Percentiles rank a stretch among this genome's conserved stretches.
phyloP scores from a whole-genome alignment of 2,888 invertebrate species.

The Chloroclystis v-ata region DNA sequence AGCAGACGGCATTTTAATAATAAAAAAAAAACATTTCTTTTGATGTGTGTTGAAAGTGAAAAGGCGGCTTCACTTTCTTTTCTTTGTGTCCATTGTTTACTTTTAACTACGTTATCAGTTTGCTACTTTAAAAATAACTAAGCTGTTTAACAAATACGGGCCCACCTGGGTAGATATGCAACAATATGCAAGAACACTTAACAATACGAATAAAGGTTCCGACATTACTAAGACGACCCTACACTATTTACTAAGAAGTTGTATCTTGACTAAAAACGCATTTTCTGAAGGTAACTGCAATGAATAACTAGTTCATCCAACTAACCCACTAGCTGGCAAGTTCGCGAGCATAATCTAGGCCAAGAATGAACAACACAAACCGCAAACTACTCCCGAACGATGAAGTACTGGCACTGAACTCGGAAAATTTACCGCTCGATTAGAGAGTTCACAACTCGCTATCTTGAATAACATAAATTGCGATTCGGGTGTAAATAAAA shows the following conservation, averaged over 20 bases:
- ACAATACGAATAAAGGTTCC: neutral
- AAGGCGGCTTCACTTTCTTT: slow-evolving; percentile 50
- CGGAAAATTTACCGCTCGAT: slow-evolving; percentile 24
- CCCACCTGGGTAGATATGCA: neutral
- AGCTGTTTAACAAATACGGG: neutral
- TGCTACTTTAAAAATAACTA: slow-evolving; percentile 10
- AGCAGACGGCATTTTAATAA: slow-evolving; percentile 45
- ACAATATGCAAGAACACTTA: neutral
- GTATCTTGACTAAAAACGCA: neutral
- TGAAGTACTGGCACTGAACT: slow-evolving; percentile 18
- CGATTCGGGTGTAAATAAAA: slow-evolving; percentile 8
- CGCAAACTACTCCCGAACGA: slow-evolving; percentile 26
- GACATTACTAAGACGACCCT: neutral
- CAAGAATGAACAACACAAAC: slow-evolving; percentile 27
- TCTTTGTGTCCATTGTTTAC: slow-evolving; percentile 41
- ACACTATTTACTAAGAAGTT: neutral
- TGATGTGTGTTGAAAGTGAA: slow-evolving; percentile 45
- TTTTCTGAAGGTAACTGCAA: neutral
- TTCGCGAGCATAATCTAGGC: slow-evolving; percentile 22
- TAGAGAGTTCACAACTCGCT: slow-evolving; percentile 19
- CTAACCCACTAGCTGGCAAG: slow-evolving; percentile 5
- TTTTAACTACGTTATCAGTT: slow-evolving; percentile 27
- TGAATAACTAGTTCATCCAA: neutral
- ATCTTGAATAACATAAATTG: slow-evolving; percentile 8
- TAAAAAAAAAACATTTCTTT: slow-evolving; percentile 52